Percentiles rank a stretch among this genome's conserved stretches.
phyloP scores from a whole-genome alignment of 2,797 vertebrate genomes.

The Notamacropus eugenii region DNA sequence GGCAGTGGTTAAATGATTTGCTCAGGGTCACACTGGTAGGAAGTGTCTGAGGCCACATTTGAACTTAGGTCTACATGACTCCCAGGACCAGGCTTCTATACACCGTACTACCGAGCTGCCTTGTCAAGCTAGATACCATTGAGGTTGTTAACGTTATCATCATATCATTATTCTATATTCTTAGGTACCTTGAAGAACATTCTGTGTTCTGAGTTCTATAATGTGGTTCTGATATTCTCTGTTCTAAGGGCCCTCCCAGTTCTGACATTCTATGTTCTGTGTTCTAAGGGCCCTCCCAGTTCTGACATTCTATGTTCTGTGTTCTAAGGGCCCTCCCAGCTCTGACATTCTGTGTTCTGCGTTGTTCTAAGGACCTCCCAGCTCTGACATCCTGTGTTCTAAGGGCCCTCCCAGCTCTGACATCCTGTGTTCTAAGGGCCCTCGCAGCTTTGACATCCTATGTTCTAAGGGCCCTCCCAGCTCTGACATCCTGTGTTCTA shows the following conservation, averaged over 20 bases:
- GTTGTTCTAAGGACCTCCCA: not conserved
- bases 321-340: not conserved
- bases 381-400: not conserved
- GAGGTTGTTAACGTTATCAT: not conserved
- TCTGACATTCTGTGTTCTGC: not conserved
- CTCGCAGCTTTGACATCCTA: fast-evolving
- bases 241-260: not conserved
- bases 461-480: not conserved
- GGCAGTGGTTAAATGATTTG: no score
- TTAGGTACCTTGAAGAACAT: not conserved
- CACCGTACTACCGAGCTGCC: not conserved
- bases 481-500: not conserved
- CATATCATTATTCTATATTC: not conserved
- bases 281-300: not conserved
- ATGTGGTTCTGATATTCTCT: not conserved
- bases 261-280: not conserved
- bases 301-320: not conserved
- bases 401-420: no score
- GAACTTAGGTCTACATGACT: no score
- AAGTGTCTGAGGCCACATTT: no score
- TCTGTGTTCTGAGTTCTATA: not conserved
- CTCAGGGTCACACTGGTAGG: no score
- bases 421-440: not conserved
- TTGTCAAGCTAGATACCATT: not conserved
- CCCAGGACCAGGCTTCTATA: not conserved